phyloP scores from a whole-genome alignment of 2,797 vertebrate genomes.

The Microchirus variegatus region DNA sequence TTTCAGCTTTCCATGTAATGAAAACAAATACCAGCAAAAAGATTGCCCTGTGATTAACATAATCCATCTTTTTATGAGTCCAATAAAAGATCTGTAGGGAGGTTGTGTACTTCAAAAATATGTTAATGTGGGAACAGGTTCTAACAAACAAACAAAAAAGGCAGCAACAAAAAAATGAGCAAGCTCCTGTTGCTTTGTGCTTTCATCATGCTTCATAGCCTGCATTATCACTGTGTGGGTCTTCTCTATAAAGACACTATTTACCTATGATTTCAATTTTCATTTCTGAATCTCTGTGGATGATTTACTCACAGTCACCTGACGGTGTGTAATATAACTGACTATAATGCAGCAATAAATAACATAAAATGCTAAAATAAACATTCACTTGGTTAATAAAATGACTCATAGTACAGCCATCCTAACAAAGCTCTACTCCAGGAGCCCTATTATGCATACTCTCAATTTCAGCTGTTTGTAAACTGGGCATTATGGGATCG shows the following conservation, averaged over 20 bases:
- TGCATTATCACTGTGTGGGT: background rate
- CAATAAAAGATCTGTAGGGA: constrained; percentile 33
- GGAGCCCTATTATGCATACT: no score
- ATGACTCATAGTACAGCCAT: no score
- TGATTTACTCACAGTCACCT: background rate
- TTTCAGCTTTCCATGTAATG: constrained; percentile 33
- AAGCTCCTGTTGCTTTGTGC: constrained; percentile 5
- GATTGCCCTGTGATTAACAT: constrained; percentile 23
- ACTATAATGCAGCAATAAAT: no score
- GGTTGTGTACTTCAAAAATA: constrained; percentile 44
- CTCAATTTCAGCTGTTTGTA: no score
- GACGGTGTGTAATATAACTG: no score
- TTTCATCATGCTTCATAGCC: constrained; percentile 21
- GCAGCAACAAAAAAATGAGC: constrained; percentile 7
- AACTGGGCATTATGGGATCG: no score
- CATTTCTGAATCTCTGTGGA: background rate
- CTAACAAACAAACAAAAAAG: constrained; percentile 19
- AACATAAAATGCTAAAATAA: no score
- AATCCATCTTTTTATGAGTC: constrained; percentile 39
- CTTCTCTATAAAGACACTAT: constrained; percentile 1
- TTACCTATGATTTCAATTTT: background rate
- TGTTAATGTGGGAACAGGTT: constrained; percentile 30
- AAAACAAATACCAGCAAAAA: constrained; percentile 46
- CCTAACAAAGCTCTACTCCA: no score
- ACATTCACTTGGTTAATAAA: no score